phyloP scores from a whole-genome alignment of 2,888 invertebrate species.

The Chloroclystis v-ata region DNA sequence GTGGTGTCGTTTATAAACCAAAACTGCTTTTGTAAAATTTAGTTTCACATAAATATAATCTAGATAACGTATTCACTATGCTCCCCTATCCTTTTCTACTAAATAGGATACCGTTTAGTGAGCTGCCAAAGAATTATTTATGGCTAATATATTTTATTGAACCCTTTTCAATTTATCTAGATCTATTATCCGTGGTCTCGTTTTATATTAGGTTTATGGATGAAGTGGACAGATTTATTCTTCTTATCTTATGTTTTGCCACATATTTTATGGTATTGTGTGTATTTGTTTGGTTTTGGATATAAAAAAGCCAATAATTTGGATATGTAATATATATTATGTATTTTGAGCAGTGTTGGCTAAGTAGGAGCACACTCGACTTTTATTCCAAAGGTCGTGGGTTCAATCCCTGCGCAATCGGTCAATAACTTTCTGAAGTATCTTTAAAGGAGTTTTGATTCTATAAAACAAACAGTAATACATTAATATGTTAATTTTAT shows the following conservation, averaged over 20 bases:
- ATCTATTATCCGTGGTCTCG: constrained; percentile 14
- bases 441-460: too few relatives aligned
- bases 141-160: constrained; percentile 24
- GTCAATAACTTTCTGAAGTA: too few relatives aligned
- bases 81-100: constrained; percentile 22
- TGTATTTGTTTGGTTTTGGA: background rate
- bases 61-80: constrained; percentile 1
- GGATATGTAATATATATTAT: background rate
- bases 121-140: constrained; percentile 24
- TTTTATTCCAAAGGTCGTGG: too few relatives aligned
- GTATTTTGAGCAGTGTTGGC: too few relatives aligned
- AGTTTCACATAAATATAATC: too few relatives aligned
- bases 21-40: too few relatives aligned
- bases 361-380: too few relatives aligned
- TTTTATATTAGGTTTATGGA: constrained; percentile 13
- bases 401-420: too few relatives aligned
- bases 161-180: constrained; percentile 25
- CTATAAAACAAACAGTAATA: too few relatives aligned
- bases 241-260: constrained; percentile 8
- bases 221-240: constrained; percentile 15
- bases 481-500: too few relatives aligned
- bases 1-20: too few relatives aligned
- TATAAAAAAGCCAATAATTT: too few relatives aligned
- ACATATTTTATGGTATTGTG: constrained; percentile 1
- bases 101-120: constrained; percentile 23